Evolutionary conservation across 2,797 vertebrate species (phyloP).

Genomic region (Sandelia bainsii): DNA sequence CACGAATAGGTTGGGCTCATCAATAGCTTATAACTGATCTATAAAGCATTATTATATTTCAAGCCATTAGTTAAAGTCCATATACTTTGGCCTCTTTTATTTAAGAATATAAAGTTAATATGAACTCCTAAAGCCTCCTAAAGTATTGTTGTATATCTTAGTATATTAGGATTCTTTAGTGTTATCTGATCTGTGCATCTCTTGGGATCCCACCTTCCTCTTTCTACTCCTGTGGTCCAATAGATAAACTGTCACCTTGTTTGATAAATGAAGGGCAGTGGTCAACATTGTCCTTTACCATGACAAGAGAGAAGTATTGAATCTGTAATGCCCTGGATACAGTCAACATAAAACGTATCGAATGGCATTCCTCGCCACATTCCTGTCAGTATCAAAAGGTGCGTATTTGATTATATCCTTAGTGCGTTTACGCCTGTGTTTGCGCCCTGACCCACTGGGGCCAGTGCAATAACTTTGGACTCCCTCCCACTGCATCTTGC

Average conservation of each 20-base stretch:
- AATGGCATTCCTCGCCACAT: constrained; percentile 72
- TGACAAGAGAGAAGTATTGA: constrained; percentile 84
- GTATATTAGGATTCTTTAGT: constrained; percentile 31
- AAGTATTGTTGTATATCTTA: too few species aligned
- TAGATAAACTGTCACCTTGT: constrained; percentile 83
- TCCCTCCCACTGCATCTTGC: constrained; percentile 80
- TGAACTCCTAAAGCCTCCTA: constrained; percentile 8
- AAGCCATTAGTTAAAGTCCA: neutral
- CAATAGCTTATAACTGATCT: neutral
- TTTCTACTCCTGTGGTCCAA: constrained; percentile 79
- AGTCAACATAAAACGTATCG: constrained; percentile 73
- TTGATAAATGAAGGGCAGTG: constrained; percentile 79
- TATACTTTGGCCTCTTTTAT: neutral
- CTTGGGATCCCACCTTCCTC: constrained; percentile 50
- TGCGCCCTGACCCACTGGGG: constrained; percentile 83
- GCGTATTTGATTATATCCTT: constrained; percentile 86
- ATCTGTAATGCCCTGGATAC: constrained; percentile 78
- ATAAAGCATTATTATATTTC: neutral
- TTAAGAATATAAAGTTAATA: neutral
- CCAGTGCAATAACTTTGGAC: constrained; percentile 81
- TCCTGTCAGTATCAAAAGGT: constrained; percentile 82
- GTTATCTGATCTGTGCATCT: constrained; percentile 57
- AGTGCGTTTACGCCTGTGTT: constrained; percentile 82
- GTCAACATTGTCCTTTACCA: constrained; percentile 85
- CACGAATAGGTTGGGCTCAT: neutral